phyloP scores from a whole-genome alignment of 2,113 vertebrate genomes.

The Desmodus rotundus region DNA sequence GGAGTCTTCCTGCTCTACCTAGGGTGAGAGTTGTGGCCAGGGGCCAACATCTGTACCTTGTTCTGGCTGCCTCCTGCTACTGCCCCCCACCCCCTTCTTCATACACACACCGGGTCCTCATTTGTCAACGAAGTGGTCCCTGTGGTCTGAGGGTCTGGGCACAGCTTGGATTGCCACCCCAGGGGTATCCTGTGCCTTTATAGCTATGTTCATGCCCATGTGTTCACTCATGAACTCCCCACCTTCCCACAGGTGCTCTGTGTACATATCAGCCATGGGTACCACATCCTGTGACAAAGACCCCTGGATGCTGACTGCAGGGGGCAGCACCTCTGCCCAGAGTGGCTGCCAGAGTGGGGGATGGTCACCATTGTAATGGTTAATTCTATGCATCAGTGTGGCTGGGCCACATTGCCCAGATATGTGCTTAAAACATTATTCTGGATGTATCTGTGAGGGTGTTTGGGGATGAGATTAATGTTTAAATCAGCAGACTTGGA shows the following conservation, averaged over 20 bases:
- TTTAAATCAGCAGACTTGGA: neutral
- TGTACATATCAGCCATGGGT: rapidly evolving
- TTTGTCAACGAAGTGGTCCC: neutral
- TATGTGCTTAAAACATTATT: neutral
- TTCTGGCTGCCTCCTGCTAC: neutral
- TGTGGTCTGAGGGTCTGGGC: neutral
- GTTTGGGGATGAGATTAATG: neutral
- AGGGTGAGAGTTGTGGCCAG: rapidly evolving
- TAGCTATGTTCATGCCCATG: neutral
- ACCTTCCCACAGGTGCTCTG: rapidly evolving
- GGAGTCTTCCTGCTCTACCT: rapidly evolving
- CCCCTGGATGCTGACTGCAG: neutral
- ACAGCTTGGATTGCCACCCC: neutral
- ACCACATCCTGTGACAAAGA: rapidly evolving
- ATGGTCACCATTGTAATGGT: rapidly evolving
- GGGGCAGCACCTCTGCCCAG: neutral
- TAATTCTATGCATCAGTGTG: neutral
- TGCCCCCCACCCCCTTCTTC: rapidly evolving
- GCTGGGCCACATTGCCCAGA: neutral
- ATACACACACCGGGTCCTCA: neutral
- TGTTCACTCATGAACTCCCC: neutral
- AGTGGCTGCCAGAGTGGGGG: rapidly evolving
- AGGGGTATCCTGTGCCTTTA: neutral
- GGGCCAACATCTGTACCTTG: neutral
- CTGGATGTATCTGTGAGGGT: neutral